phyloP scores from a whole-genome alignment of 2,113 vertebrate species.

The Daphoenositta chrysoptera region DNA sequence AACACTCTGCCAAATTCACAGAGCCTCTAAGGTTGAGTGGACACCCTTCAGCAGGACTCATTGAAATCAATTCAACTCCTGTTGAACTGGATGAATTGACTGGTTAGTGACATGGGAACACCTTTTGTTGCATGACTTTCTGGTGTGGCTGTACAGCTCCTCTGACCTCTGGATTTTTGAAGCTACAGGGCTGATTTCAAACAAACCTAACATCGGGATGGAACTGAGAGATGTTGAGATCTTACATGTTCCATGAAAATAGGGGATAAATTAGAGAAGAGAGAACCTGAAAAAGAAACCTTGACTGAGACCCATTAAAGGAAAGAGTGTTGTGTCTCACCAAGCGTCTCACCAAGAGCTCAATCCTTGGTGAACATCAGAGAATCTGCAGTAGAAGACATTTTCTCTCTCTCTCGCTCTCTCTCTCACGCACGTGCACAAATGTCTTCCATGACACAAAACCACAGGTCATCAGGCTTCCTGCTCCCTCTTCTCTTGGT shows the following conservation, averaged over 20 bases:
- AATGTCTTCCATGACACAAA: neutral
- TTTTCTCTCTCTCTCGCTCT: neutral
- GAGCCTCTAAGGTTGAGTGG: neutral
- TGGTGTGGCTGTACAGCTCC: neutral
- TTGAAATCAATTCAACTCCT: neutral
- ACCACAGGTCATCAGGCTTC: neutral
- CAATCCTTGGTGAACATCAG: neutral
- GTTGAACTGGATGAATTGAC: no score
- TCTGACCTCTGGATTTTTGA: neutral
- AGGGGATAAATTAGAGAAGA: neutral
- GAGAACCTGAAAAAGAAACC: neutral
- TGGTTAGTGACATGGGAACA: neutral
- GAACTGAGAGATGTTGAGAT: neutral
- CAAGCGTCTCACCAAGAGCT: no score
- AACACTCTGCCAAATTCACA: neutral
- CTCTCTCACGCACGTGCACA: fast-evolving
- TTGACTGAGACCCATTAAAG: neutral
- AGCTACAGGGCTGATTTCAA: neutral
- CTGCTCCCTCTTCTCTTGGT: neutral
- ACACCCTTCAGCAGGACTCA: neutral
- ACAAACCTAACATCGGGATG: neutral
- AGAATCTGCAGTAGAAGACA: neutral
- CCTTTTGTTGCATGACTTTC: neutral
- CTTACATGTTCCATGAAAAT: neutral
- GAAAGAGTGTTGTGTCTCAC: neutral